phyloP scores from a whole-genome alignment of 1,140 invertebrate genomes.

The Nephila pilipes region DNA sequence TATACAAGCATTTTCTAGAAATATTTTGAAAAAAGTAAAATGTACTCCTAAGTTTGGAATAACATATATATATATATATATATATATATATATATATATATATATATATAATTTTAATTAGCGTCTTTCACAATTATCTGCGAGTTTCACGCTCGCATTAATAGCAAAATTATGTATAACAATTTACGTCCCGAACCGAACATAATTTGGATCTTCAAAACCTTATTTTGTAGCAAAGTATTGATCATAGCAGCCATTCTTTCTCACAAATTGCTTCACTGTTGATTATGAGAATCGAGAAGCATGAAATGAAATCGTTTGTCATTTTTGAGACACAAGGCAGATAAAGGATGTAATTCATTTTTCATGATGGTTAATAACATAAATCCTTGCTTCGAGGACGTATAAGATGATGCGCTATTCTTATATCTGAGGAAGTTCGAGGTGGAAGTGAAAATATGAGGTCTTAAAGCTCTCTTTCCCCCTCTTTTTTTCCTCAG shows the following conservation, averaged over 20 bases:
- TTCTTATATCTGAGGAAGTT: not conserved
- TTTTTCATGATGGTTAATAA: not conserved
- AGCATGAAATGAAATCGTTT: conserved; percentile 60
- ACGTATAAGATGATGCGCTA: not conserved
- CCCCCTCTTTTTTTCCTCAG: no score
- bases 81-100: no score
- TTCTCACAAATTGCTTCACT: conserved; percentile 23
- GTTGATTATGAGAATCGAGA: conserved; percentile 41
- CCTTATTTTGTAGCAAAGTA: conserved; percentile 21
- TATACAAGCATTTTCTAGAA: no score
- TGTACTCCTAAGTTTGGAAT: no score
- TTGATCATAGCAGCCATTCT: not conserved
- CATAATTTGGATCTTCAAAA: not conserved
- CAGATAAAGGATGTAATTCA: conserved; percentile 21
- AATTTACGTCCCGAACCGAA: not conserved
- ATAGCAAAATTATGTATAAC: not conserved
- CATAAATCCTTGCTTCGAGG: not conserved
- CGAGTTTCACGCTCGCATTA: not conserved
- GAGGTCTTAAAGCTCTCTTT: not conserved
- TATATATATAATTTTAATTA: no score
- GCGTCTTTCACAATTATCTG: no score
- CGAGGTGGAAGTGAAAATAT: not conserved
- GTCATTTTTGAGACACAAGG: conserved; percentile 25
- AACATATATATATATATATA: no score
- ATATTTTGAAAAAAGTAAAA: no score